These are phyloP conservation scores for Chrysoperla carnea DNA, from an alignment of 1,140 invertebrate genomes.

Conservation along the genomic window DNA sequence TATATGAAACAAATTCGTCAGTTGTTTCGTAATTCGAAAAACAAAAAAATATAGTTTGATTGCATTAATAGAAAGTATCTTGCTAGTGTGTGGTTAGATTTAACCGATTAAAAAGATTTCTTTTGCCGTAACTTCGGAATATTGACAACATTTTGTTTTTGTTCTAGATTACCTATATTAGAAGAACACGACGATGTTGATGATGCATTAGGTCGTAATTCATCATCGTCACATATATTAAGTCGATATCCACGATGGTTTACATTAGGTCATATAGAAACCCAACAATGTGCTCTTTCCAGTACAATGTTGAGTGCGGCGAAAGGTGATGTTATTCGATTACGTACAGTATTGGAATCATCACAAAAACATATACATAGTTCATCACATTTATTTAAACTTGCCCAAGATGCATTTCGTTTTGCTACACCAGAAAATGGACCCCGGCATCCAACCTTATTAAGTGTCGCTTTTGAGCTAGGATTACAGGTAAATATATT, in stretches of 20 bases:
- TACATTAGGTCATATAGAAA: slow-evolving; percentile 57
- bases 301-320: slow-evolving; percentile 60
- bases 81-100: too few relatives aligned
- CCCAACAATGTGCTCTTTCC: slow-evolving; percentile 63
- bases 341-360: slow-evolving; percentile 55
- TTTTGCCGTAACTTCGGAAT: too few relatives aligned
- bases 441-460: slow-evolving; percentile 47
- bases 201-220: slow-evolving; percentile 25
- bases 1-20: neutral
- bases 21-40: too few relatives aligned
- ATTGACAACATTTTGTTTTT: slow-evolving; percentile 1
- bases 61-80: too few relatives aligned
- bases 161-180: slow-evolving; percentile 48
- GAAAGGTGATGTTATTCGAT: slow-evolving; percentile 46
- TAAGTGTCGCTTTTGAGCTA: slow-evolving; percentile 63
- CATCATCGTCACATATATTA: slow-evolving; percentile 27
- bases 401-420: slow-evolving; percentile 68
- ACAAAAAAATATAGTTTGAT: too few relatives aligned
- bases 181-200: slow-evolving; percentile 52
- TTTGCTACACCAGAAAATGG: slow-evolving; percentile 60
- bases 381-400: slow-evolving; percentile 64
- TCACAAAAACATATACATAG: slow-evolving; percentile 65
- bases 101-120: too few relatives aligned
- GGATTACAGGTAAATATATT: slow-evolving; percentile 46
- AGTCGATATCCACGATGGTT: slow-evolving; percentile 48